Evolutionary conservation across 2,113 vertebrate species (phyloP).

Genomic region (Anser brachyrhynchus): DNA sequence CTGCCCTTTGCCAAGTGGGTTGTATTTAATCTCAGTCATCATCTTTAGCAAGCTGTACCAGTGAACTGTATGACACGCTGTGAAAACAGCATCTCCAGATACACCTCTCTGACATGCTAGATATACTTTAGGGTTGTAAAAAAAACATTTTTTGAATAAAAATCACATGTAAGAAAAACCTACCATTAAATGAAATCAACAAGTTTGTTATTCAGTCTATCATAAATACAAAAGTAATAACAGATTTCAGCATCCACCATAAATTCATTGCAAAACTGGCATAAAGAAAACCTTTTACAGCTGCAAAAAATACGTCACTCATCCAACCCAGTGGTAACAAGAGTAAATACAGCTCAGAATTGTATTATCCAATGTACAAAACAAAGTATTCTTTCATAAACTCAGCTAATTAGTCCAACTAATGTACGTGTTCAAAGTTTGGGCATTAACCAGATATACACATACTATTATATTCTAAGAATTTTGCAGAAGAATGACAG

Average conservation of each 20-base stretch:
- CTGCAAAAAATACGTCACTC: slow-evolving; percentile 27
- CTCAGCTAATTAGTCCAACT: neutral
- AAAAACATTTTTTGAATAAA: neutral
- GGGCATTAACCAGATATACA: neutral
- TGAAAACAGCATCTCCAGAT: neutral
- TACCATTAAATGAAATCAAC: neutral
- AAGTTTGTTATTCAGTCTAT: neutral
- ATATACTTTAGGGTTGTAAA: neutral
- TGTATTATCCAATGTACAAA: slow-evolving; percentile 25
- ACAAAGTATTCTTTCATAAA: slow-evolving; percentile 56
- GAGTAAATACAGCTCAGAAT: slow-evolving; percentile 49
- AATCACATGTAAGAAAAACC: neutral
- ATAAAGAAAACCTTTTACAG: slow-evolving; percentile 48
- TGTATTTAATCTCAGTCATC: slow-evolving; percentile 57
- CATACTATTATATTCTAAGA: neutral
- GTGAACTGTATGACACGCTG: neutral
- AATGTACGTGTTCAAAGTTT: neutral
- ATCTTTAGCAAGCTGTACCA: slow-evolving; percentile 45
- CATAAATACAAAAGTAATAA: neutral
- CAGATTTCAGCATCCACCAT: neutral
- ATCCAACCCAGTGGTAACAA: neutral
- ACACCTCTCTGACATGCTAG: neutral
- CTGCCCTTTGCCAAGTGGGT: slow-evolving; percentile 60
- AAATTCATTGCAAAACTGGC: neutral
- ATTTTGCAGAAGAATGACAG: neutral